Evolutionary conservation across 2,113 vertebrate species (phyloP), one percentile per base, ranked within the genome.

Genomic region (Scytalopus superciliaris): DNA sequence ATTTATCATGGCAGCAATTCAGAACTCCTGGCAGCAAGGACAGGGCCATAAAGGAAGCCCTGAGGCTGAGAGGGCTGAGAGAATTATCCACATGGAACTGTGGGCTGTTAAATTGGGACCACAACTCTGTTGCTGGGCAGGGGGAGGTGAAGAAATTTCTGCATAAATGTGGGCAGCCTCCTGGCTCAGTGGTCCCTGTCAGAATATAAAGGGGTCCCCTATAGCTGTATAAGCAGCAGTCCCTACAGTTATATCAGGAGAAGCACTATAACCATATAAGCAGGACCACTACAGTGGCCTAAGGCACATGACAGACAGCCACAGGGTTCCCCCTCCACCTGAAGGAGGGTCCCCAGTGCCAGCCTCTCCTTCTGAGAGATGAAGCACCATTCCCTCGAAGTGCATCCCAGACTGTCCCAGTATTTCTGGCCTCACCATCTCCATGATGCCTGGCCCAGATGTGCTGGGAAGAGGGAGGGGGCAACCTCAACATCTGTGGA

Each of bases 11-110:
- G 49, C 39, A 64, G 64, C 13, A 35, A 28, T 66, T 39, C 45
- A 9, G 44, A 81, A 52, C 8, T 31, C n/a, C 18, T 45, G 28
- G 22, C 53, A 91, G 68, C 16, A 33, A 55, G 22, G 77, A n/a
- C 3, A 2, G 18, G 59, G 23, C 67, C 55, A 5, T 14, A 64
- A 60, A 72, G 24, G 55, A 47, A 82, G 21, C 25, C 31, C 28
- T 5, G 8, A 28, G 19, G 19, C 7, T 19, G 3, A 3, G 21
- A 62, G 17, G 17, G 6, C 2, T 25, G 31, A 13, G 25, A 5
- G 3, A 63, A 63, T 3, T 1, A 33, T 50, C 57, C 44, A 19
- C 2, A 0, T 1, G 0, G 22, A 14, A 23, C 39, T n/a, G 24
- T 4, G 31, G 28, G 5, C n/a, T 45, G 25, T 47, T 76, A 52